Evolutionary conservation across 92 coral and sea anemone genomes (phyloP).

Genomic region (Zoanthus gigantus): DNA sequence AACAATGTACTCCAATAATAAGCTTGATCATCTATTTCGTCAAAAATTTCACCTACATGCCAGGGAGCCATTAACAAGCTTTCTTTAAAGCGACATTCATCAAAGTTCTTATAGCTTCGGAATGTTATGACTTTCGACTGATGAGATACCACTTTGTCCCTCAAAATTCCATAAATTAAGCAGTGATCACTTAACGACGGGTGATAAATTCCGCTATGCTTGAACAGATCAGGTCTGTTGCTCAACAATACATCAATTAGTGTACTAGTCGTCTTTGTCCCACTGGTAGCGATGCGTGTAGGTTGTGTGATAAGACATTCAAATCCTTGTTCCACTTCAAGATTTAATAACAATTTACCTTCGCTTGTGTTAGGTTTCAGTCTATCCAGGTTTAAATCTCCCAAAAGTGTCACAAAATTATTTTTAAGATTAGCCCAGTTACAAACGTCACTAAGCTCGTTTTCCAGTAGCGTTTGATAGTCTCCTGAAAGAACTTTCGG

Average conservation of each 20-base stretch:
- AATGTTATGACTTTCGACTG: not conserved
- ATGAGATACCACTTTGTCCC: not conserved
- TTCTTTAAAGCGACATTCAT: not conserved
- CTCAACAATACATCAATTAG: not conserved
- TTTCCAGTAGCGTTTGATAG: slow-evolving; percentile 58
- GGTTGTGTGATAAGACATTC: slow-evolving; percentile 51
- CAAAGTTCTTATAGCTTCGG: not conserved
- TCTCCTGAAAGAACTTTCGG: slow-evolving; percentile 63
- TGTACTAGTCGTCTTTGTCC: not conserved
- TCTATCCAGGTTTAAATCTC: slow-evolving; percentile 75
- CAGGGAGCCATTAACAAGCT: not conserved
- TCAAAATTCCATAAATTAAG: not conserved
- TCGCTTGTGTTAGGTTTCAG: slow-evolving; percentile 32
- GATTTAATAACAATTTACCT: slow-evolving; percentile 61
- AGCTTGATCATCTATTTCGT: not conserved
- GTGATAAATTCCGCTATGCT: slow-evolving; percentile 3
- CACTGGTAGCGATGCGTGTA: slow-evolving; percentile 26
- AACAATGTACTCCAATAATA: not conserved
- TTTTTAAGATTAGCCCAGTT: slow-evolving; percentile 68
- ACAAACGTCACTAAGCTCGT: slow-evolving; percentile 69
- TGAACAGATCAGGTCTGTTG: slow-evolving; percentile 4
- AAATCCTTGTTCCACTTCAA: slow-evolving; percentile 68
- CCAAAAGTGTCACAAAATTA: slow-evolving; percentile 55
- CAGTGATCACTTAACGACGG: slow-evolving; percentile 1
- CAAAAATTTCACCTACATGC: not conserved